Evolutionary conservation across 2,113 vertebrate species (phyloP).

Genomic region (Bettongia penicillata): DNA sequence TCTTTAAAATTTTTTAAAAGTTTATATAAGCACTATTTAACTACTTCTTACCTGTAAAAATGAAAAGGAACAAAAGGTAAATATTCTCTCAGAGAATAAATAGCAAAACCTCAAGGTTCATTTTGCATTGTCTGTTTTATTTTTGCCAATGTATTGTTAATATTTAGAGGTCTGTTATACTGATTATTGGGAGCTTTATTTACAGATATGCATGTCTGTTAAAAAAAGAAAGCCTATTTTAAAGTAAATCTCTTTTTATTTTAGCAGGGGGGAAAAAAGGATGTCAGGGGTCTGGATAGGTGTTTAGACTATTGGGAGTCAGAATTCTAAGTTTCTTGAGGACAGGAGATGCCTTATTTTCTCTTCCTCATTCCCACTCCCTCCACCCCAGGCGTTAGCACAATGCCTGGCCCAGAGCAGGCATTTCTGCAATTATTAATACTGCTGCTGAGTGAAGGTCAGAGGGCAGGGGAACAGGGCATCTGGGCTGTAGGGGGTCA

Average conservation of each 20-base stretch:
- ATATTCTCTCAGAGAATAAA: constrained; percentile 86
- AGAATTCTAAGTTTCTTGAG: background rate
- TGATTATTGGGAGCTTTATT: constrained; percentile 92
- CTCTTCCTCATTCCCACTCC: background rate
- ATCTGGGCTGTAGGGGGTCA: background rate
- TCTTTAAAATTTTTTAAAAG: constrained; percentile 84
- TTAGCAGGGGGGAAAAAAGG: constrained; percentile 66
- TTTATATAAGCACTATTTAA: constrained; percentile 87
- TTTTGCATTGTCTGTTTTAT: constrained; percentile 85
- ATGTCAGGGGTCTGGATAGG: background rate
- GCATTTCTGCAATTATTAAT: background rate
- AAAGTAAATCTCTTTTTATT: constrained; percentile 89
- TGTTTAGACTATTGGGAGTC: background rate
- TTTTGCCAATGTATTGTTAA: constrained; percentile 82
- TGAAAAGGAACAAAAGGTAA: constrained; percentile 87
- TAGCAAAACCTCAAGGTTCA: constrained; percentile 87
- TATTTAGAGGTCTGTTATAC: constrained; percentile 86
- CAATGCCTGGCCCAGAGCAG: background rate
- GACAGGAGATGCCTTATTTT: background rate
- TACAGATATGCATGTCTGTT: constrained; percentile 82
- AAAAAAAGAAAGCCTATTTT: constrained; percentile 87
- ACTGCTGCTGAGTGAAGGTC: background rate
- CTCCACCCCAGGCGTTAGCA: background rate
- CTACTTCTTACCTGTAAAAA: constrained; percentile 84
- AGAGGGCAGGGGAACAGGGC: background rate